These are phyloP conservation scores for Nilaparvata lugens DNA, from an alignment of 1,140 invertebrate species.

Conservation along the genomic window DNA sequence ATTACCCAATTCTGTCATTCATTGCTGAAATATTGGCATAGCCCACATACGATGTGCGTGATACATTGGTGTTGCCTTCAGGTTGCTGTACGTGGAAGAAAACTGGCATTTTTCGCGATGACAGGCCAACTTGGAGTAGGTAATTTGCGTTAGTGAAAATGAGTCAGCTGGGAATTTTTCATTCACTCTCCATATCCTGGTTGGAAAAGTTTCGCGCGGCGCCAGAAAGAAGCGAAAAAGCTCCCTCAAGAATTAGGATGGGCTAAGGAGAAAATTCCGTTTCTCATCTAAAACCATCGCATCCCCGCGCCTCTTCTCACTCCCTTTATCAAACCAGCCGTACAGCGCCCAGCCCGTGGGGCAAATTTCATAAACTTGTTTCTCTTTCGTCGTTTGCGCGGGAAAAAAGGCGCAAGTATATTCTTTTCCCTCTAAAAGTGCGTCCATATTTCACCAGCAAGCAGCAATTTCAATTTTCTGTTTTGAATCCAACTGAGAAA, in stretches of 20 bases:
- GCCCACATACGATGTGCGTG: no score
- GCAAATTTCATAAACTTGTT: slow-evolving; percentile 3
- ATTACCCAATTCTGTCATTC: no score
- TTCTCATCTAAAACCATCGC: no score
- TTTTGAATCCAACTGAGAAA: slow-evolving; percentile 1
- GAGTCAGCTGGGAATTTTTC: not conserved
- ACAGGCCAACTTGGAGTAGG: no score
- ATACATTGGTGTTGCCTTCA: no score
- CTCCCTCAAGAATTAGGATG: slow-evolving; percentile 1
- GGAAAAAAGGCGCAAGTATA: not conserved
- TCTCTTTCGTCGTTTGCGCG: not conserved
- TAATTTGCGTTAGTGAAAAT: not conserved
- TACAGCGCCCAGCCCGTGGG: not conserved
- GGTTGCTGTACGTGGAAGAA: no score
- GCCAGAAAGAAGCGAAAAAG: not conserved
- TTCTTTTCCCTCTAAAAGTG: not conserved
- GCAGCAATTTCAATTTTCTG: not conserved
- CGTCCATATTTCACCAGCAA: not conserved
- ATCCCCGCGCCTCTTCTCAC: not conserved
- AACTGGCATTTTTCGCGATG: no score
- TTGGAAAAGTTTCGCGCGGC: not conserved
- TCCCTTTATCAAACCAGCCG: not conserved
- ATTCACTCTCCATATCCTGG: not conserved
- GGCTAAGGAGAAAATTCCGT: not conserved
- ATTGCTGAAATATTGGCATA: no score